Base-by-base conservation (phyloP, 2,888 invertebrate species). In the Clunio marinus region DNA sequence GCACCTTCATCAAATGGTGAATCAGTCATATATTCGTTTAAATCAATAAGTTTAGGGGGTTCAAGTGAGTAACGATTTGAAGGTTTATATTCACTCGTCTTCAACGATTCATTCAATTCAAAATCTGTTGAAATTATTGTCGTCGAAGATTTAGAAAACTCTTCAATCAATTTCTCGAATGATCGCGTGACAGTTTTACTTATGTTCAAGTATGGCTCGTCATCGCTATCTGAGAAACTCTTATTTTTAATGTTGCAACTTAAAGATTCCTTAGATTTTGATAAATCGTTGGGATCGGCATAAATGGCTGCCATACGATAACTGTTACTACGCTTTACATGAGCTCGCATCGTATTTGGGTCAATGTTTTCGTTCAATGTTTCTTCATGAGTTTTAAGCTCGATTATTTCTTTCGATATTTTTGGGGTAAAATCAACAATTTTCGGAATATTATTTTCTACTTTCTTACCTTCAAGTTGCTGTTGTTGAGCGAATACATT, bases 251-350 rank as follows among this genome's bases (percentile, higher is more conserved):
- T 5, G 15, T 37, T 60, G 10, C 1, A 13, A 58, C 15, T 58
- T 24, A 68, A 20, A 8, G 68, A 58, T n/a, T 68, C 57, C 27
- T 35, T 57, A 7, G 58, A 58, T 27, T 68, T 68, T 46, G 37
- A 35, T 25, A 58, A 37, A 58, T 58, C 58, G 37, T 68, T 58
- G 83, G 85, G 63, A 88, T 85, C 37, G 84, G 84, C 78, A 86
- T 82, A 71, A 86, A 82, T 24, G 86, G 85, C 72, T 15, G 92
- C 92, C 77, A 89, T 83, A 71, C 90, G 86, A 76, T 92, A 92
- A 78, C 91, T 92, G 77, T 92, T 89, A 76, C 89, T 90, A 70
- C 92, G 86, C 78, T 89, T 89, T 58, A 91, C 81, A 79, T 84
- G 85, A 41, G 72, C 72, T 28, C 71, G 60, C 67, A 63, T 70